A percentile compares a stretch with the other conserved stretches of the same genome.
phyloP scores from a whole-genome alignment of 1,140 invertebrate genomes.

The Papilio polytes region DNA sequence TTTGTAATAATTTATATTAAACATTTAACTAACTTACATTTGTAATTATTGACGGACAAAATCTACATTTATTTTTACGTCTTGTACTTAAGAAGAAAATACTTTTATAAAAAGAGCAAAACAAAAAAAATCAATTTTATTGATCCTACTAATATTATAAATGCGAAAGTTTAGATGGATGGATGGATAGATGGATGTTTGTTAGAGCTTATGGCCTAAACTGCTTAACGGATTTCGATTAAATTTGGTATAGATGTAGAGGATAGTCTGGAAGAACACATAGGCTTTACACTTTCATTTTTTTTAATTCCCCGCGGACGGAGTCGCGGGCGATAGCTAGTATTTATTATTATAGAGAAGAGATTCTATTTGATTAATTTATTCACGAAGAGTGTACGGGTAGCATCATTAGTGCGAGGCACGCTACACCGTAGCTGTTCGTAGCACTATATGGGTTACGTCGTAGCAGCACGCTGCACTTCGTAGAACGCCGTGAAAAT shows the following conservation, averaged over 20 bases:
- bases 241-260: too few species aligned
- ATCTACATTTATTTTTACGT: not conserved
- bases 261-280: too few species aligned
- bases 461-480: not conserved
- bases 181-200: too few species aligned
- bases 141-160: too few species aligned
- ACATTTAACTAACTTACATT: not conserved
- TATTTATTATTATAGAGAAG: not conserved
- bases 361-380: not conserved
- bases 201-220: too few species aligned
- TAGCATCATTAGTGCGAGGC: not conserved
- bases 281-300: too few species aligned
- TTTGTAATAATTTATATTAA: not conserved
- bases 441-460: not conserved
- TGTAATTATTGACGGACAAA: not conserved
- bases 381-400: not conserved
- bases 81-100: not conserved
- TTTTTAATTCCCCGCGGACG: too few species aligned
- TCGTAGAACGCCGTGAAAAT: not conserved
- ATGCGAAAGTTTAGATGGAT: too few species aligned
- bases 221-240: too few species aligned
- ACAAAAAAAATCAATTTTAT: not conserved
- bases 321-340: too few species aligned
- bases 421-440: conserved; percentile 9
- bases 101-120: not conserved